Evolutionary conservation across 2,113 vertebrate species (phyloP).

Genomic region (Neodontobutis hainanensis): DNA sequence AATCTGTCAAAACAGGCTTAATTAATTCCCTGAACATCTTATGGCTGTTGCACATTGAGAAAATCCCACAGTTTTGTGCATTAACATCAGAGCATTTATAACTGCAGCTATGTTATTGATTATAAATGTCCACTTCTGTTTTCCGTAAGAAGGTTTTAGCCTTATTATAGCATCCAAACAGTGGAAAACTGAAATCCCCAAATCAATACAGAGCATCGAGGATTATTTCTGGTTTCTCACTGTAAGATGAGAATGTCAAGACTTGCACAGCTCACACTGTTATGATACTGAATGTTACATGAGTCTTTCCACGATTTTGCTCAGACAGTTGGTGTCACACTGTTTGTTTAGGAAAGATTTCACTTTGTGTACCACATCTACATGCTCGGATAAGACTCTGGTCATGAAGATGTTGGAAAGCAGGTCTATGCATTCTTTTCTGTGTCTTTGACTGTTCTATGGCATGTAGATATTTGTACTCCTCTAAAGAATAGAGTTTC

Average conservation of each 20-base stretch:
- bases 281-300: constrained; percentile 26
- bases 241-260: constrained; percentile 11
- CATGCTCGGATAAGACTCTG: constrained; percentile 14
- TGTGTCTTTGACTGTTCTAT: neutral
- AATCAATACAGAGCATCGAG: constrained; percentile 2
- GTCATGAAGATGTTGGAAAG: constrained; percentile 13
- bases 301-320: neutral
- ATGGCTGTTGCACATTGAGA: constrained; percentile 13
- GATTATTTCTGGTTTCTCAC: constrained; percentile 25
- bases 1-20: constrained; percentile 24
- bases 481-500: neutral
- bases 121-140: constrained; percentile 1
- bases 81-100: constrained; percentile 7
- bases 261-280: constrained; percentile 7
- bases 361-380: constrained; percentile 21
- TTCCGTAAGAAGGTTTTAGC: neutral
- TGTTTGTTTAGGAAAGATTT: constrained; percentile 29
- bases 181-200: constrained; percentile 15
- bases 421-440: constrained; percentile 18
- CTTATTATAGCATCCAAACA: constrained; percentile 1
- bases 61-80: neutral
- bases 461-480: constrained; percentile 21
- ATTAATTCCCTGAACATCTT: constrained; percentile 20
- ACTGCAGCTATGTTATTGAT: constrained; percentile 17
- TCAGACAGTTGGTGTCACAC: constrained; percentile 4